Evolutionary conservation across 2,113 vertebrate species (phyloP), one percentile per base, ranked within the genome.

Genomic region (Amazona vittata): DNA sequence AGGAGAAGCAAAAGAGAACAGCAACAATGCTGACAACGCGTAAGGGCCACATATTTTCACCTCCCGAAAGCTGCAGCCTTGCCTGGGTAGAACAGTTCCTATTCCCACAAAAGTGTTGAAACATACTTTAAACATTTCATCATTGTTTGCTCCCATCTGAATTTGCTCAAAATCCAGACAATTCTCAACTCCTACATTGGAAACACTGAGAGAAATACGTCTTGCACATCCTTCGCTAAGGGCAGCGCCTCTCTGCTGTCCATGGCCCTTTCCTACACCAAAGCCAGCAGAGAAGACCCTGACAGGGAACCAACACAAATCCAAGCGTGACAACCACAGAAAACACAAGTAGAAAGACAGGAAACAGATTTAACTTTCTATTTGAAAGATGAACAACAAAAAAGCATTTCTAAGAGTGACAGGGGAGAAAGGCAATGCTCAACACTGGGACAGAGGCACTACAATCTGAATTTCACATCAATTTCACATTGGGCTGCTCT

Each of bases 71-170:
- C 89, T 89, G 80, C 65, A 69, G 93, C 50, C 46, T 89, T 0
- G 63, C 63, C 57, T 57, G 31, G 52, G 2, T 71, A 68, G 91
- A 91, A 73, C 81, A 62, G 78, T 60, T 84, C 83, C 86, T 94
- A 52, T 83, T 89, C 90, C 94, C 91, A 94, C 95, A 96, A 96
- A 96, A 96, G 95, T 94, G 95, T 89, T 75, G 86, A 92, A 89
- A 92, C 94, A 93, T 96, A 96, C 82, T 96, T 96, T 78, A 90
- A 94, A 95, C 83, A 82, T 96, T 96, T 94, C 91, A 65, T 96
- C 96, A 95, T 87, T 84, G 89, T 76, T 96, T 92, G 89, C 74
- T 89, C 81, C 94, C 96, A 95, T 94, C 89, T 96, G 96, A 95
- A 91, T 84, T 92, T 89, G 83, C 77, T 97, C 94, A 96, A 96